Evolutionary conservation across 2,888 invertebrate genomes (phyloP).

Genomic region (Nebria salina): DNA sequence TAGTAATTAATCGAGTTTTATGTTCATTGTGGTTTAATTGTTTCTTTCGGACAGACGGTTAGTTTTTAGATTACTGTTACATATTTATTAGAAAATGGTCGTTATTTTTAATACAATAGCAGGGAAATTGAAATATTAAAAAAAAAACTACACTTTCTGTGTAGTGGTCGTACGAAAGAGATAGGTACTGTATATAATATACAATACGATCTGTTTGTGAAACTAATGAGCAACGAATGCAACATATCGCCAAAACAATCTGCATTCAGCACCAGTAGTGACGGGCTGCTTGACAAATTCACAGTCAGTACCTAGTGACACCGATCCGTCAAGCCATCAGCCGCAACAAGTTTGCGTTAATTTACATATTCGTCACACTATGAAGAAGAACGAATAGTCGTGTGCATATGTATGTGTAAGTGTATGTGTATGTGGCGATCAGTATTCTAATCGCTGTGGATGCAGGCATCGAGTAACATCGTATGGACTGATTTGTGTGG

Average conservation of each 20-base stretch:
- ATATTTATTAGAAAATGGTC: too few species aligned
- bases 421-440: slow-evolving; percentile 22
- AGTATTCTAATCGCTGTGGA: slow-evolving; percentile 36
- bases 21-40: not conserved
- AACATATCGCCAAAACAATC: slow-evolving; percentile 3
- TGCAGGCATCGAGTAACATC: not conserved
- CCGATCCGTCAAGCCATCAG: not conserved
- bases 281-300: slow-evolving; percentile 38
- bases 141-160: too few species aligned
- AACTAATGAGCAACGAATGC: slow-evolving; percentile 21
- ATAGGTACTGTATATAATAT: not conserved
- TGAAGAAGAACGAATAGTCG: not conserved
- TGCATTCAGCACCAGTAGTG: slow-evolving; percentile 3
- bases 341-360: slow-evolving; percentile 10
- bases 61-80: too few species aligned
- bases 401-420: too few species aligned
- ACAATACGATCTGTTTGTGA: not conserved
- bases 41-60: not conserved
- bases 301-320: slow-evolving; percentile 8
- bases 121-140: too few species aligned
- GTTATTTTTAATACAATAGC: too few species aligned
- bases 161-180: not conserved
- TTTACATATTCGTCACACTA: slow-evolving; percentile 45
- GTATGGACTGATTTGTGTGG: slow-evolving; percentile 42
- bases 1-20: not conserved